Conservation (phyloP, 2,888 invertebrate species). For the Ennomos erosarius region DNA sequence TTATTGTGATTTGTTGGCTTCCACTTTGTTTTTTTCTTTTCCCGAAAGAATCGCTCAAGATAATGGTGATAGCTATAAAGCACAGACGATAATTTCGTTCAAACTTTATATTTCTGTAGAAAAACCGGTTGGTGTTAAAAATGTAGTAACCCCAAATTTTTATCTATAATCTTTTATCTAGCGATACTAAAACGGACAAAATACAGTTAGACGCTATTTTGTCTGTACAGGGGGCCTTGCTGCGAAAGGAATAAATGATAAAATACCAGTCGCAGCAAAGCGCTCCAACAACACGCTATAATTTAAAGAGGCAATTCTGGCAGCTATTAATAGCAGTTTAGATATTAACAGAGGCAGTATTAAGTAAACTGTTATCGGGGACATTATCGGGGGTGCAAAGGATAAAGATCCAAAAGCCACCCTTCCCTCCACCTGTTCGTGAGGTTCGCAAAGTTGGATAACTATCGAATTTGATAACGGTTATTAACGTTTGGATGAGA, state of each 20-base stretch:
- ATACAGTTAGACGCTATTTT: constrained; percentile 21
- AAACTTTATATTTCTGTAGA: background rate
- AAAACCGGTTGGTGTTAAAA: background rate
- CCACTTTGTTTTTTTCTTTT: too few species aligned
- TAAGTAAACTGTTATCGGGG: constrained; percentile 53
- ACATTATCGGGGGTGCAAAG: constrained; percentile 47
- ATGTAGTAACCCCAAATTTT: background rate
- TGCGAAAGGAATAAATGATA: constrained; percentile 30
- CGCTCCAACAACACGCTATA: constrained; percentile 40
- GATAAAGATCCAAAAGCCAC: constrained; percentile 40
- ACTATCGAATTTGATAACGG: constrained; percentile 46
- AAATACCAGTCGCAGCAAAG: constrained; percentile 25
- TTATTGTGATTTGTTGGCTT: too few species aligned
- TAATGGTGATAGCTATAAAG: constrained; percentile 7
- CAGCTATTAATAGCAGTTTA: constrained; percentile 48
- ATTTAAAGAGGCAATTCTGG: constrained; percentile 44
- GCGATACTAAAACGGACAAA: constrained; percentile 13
- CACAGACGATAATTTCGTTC: background rate
- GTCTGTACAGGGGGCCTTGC: constrained; percentile 14
- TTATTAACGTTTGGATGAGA: constrained; percentile 28
- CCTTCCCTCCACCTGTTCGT: constrained; percentile 43
- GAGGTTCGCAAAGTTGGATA: constrained; percentile 38
- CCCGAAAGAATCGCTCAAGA: constrained; percentile 6
- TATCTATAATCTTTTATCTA: constrained; percentile 5
- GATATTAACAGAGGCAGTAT: constrained; percentile 50